Evolutionary conservation across 2,797 vertebrate genomes (phyloP).

Genomic region (Melopsittacus undulatus): DNA sequence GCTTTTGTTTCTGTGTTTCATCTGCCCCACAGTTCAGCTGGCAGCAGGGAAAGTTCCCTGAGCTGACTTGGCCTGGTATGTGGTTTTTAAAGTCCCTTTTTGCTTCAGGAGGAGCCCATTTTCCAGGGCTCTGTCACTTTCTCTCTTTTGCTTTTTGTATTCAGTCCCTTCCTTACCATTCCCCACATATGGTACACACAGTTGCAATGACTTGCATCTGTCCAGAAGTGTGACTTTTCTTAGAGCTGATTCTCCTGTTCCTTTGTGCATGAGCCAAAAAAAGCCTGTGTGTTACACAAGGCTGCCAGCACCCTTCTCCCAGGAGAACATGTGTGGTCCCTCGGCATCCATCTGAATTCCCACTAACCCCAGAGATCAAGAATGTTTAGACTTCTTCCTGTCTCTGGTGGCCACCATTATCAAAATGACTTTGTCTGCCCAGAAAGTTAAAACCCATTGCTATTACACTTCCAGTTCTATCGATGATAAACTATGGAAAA

Average conservation of each 20-base stretch:
- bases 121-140: slow-evolving; percentile 18
- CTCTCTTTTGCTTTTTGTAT: background rate
- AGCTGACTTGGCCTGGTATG: background rate
- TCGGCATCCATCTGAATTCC: slow-evolving; percentile 16
- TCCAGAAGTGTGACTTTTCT: slow-evolving; percentile 57
- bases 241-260: slow-evolving; percentile 24
- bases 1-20: slow-evolving; percentile 14
- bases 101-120: background rate
- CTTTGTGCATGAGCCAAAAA: slow-evolving; percentile 38
- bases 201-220: slow-evolving; percentile 33
- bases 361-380: slow-evolving; percentile 38
- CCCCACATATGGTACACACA: background rate
- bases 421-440: slow-evolving; percentile 17
- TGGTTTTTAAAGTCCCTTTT: background rate
- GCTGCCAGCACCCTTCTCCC: slow-evolving; percentile 57
- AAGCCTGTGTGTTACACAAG: background rate
- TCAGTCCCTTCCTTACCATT: background rate
- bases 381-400: slow-evolving; percentile 57
- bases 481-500: slow-evolving; percentile 21
- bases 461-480: slow-evolving; percentile 29
- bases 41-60: background rate
- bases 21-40: background rate
- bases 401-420: slow-evolving; percentile 44
- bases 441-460: background rate
- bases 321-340: slow-evolving; percentile 56